Conservation (phyloP, 2,888 invertebrate species). For the Keiferia lycopersicella region DNA sequence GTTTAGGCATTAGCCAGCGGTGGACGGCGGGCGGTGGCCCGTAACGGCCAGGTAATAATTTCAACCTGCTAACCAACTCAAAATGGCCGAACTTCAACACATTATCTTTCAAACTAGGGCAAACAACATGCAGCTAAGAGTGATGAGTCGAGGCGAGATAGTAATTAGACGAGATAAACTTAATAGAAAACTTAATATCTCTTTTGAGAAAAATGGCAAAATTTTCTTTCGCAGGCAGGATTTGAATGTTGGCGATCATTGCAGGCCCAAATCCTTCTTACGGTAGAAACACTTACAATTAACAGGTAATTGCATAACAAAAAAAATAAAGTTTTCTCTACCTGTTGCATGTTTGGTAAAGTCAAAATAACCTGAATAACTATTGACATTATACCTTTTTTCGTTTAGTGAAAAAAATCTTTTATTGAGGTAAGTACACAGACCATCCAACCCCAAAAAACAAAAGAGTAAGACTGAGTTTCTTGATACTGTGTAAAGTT, state of each 20-base stretch:
- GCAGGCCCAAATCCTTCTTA: too few relatives aligned
- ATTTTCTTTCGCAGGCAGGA: too few relatives aligned
- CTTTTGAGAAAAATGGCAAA: too few relatives aligned
- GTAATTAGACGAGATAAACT: neutral
- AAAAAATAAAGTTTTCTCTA: too few relatives aligned
- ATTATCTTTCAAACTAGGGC: constrained; percentile 68
- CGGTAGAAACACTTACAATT: too few relatives aligned
- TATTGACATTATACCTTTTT: too few relatives aligned
- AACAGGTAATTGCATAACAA: too few relatives aligned
- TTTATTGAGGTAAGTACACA: neutral
- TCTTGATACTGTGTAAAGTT: constrained; percentile 56
- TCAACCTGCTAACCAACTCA: constrained; percentile 70
- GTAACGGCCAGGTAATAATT: constrained; percentile 72
- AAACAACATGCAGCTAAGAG: constrained; percentile 61
- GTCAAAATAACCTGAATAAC: too few relatives aligned
- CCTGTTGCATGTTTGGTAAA: too few relatives aligned
- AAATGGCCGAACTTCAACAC: constrained; percentile 70
- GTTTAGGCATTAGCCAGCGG: constrained; percentile 63
- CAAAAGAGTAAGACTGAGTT: constrained; percentile 2
- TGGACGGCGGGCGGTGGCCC: constrained; percentile 33
- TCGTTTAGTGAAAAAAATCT: neutral
- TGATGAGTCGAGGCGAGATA: neutral
- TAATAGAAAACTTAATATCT: neutral
- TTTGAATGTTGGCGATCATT: too few relatives aligned
- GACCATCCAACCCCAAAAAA: neutral